These are phyloP conservation scores for Bombus superbus DNA, from an alignment of 1,140 invertebrate species.

Conservation along the genomic window DNA sequence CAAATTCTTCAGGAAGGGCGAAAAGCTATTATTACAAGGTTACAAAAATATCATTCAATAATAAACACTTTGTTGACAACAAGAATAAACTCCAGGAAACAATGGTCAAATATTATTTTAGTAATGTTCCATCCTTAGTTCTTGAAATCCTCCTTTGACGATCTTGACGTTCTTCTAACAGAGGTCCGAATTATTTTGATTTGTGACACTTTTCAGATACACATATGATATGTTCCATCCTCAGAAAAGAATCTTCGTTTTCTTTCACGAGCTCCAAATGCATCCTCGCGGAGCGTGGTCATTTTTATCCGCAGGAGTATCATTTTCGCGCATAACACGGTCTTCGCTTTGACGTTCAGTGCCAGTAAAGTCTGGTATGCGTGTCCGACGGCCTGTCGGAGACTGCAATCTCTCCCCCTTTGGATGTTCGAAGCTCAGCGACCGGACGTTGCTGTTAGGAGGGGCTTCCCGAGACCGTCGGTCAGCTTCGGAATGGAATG, in stretches of 20 bases:
- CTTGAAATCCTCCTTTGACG: not conserved
- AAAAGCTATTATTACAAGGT: not conserved
- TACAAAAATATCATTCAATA: too few species aligned
- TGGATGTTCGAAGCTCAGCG: conserved; percentile 70
- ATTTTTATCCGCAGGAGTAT: conserved; percentile 16
- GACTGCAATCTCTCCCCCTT: conserved; percentile 78
- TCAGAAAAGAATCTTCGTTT: not conserved
- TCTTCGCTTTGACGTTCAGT: conserved; percentile 63
- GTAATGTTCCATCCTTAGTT: not conserved
- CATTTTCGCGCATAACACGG: conserved; percentile 26
- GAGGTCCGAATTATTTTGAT: not conserved
- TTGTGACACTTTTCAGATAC: not conserved
- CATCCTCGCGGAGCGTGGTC: too few species aligned
- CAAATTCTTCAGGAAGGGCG: not conserved
- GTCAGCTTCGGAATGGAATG: conserved; percentile 78
- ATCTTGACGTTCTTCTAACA: not conserved
- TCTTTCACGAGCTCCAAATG: not conserved
- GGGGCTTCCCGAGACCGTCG: conserved; percentile 65
- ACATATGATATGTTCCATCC: not conserved
- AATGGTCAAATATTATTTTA: too few species aligned
- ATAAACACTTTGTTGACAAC: too few species aligned
- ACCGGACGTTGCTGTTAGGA: conserved; percentile 71
- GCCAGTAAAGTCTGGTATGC: conserved; percentile 70
- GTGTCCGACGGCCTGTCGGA: conserved; percentile 74
- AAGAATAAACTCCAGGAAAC: too few species aligned